A percentile compares a stretch with the other conserved stretches of the same genome.
Conservation (phyloP, 2,797 vertebrate species). For the Champsocephalus esox region DNA sequence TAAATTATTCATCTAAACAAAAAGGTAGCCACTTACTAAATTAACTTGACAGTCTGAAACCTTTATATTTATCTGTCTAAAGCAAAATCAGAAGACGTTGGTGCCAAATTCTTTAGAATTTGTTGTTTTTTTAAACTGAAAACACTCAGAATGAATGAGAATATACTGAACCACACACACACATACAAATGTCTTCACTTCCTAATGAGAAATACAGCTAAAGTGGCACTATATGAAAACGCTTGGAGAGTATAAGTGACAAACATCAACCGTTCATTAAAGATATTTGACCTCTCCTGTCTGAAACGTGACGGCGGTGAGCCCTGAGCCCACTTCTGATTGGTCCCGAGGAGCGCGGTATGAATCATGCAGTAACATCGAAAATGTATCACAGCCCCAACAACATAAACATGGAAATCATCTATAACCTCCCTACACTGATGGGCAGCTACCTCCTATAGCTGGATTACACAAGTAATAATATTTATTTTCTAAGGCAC, state of each 20-base stretch:
- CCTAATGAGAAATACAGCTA: slow-evolving; percentile 28
- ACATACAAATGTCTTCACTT: slow-evolving; percentile 21
- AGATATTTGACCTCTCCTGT: slow-evolving; percentile 16
- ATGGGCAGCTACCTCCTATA: neutral
- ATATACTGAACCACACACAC: slow-evolving; percentile 39
- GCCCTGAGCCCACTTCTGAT: slow-evolving; percentile 45
- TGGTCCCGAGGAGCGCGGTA: slow-evolving; percentile 72
- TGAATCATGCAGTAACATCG: slow-evolving; percentile 61
- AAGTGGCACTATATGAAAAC: slow-evolving; percentile 44
- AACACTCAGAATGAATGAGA: slow-evolving; percentile 38
- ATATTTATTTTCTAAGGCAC: slow-evolving; percentile 80
- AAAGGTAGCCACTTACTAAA: slow-evolving; percentile 27
- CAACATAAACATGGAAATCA: neutral
- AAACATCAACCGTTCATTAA: slow-evolving; percentile 19
- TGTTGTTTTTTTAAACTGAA: slow-evolving; percentile 29
- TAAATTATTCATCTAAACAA: slow-evolving; percentile 49
- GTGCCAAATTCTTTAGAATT: slow-evolving; percentile 31
- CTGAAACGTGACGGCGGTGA: slow-evolving; percentile 5
- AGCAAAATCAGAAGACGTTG: slow-evolving; percentile 19
- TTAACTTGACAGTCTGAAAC: slow-evolving; percentile 18
- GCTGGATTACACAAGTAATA: slow-evolving; percentile 23
- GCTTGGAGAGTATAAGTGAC: slow-evolving; percentile 21
- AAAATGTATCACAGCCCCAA: slow-evolving; percentile 32
- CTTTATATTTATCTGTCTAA: slow-evolving; percentile 13
- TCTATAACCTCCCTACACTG: slow-evolving; percentile 7